These are phyloP conservation scores for Temnothorax curvispinosus DNA, from an alignment of 1,140 invertebrate genomes.

Conservation along the genomic window DNA sequence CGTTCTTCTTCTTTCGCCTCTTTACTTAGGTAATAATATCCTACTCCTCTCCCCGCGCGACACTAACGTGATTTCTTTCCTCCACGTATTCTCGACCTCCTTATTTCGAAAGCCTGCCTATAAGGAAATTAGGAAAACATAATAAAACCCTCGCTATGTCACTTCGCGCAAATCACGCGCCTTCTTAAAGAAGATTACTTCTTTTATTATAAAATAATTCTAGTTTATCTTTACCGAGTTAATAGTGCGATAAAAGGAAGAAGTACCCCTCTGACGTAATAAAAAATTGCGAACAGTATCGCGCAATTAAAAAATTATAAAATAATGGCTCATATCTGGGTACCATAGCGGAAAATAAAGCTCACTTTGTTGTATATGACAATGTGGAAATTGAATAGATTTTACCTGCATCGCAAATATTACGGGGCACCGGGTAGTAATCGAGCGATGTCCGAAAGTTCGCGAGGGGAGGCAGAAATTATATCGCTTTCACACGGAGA, in stretches of 20 bases:
- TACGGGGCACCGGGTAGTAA: background rate
- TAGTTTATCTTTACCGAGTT: background rate
- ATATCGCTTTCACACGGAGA: slow-evolving; percentile 47
- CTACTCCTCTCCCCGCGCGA: background rate
- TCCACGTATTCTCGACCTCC: background rate
- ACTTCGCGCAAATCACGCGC: background rate
- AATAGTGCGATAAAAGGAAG: background rate
- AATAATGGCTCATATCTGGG: background rate
- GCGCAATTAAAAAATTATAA: background rate
- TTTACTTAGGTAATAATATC: slow-evolving; percentile 44
- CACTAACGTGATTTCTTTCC: slow-evolving; percentile 24
- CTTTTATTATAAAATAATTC: slow-evolving; percentile 7
- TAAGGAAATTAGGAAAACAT: background rate
- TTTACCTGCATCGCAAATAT: background rate
- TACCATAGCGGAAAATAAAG: background rate
- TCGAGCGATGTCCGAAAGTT: background rate
- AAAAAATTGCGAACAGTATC: background rate
- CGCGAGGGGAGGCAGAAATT: slow-evolving; percentile 42
- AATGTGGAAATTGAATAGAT: background rate
- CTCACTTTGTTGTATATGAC: background rate
- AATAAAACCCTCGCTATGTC: background rate
- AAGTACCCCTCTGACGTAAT: too few species aligned
- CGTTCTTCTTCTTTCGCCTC: slow-evolving; percentile 54
- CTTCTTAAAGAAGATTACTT: background rate
- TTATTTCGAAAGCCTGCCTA: background rate